These are phyloP conservation scores for Baccha elongata DNA, from an alignment of 2,888 invertebrate species.

Conservation along the genomic window DNA sequence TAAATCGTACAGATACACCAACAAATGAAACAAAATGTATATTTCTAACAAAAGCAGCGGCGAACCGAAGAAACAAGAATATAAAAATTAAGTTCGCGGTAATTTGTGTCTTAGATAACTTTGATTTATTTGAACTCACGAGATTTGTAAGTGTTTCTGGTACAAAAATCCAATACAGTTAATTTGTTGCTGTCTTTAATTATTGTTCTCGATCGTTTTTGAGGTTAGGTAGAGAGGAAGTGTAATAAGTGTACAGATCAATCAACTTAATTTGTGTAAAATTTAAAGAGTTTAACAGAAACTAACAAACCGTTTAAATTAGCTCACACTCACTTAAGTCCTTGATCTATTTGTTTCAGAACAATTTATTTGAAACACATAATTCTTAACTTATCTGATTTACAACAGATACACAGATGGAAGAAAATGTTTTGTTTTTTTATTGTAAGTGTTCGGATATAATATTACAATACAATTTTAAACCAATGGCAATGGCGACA, in stretches of 20 bases:
- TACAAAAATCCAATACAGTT: neutral
- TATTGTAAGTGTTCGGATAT: constrained; percentile 9
- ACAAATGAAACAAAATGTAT: neutral
- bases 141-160: neutral
- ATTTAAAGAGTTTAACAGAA: neutral
- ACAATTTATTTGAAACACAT: constrained; percentile 11
- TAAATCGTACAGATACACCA: no score
- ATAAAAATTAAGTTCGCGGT: neutral
- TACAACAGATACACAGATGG: neutral
- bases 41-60: neutral
- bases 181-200: neutral
- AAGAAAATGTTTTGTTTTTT: constrained; percentile 14
- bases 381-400: constrained; percentile 16
- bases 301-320: neutral
- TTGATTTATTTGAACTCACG: neutral
- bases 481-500: constrained; percentile 2
- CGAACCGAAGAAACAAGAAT: neutral
- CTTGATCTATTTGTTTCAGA: constrained; percentile 20
- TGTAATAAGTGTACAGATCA: neutral
- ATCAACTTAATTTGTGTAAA: neutral
- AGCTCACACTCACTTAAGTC: neutral
- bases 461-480: constrained; percentile 1
- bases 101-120: constrained; percentile 4
- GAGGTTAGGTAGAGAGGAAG: neutral
- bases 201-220: neutral